phyloP scores from a whole-genome alignment of 2,113 vertebrate genomes.

The Cololabis saira region DNA sequence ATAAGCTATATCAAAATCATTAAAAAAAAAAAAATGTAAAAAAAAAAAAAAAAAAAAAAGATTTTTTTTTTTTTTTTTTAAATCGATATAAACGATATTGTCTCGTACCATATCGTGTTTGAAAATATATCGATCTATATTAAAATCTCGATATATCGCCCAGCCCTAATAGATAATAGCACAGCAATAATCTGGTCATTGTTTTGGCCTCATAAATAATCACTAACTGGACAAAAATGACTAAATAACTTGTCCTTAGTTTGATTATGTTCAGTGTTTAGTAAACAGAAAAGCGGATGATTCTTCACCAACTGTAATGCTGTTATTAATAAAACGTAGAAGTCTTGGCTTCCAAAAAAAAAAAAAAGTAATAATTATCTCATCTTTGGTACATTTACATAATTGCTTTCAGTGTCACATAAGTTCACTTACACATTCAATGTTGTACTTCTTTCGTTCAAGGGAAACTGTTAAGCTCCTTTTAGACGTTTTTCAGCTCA shows the following conservation, averaged over 20 bases:
- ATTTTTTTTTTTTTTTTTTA: no score
- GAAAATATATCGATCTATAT: no score
- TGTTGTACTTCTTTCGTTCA: neutral
- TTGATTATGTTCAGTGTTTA: neutral
- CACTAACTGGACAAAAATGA: neutral
- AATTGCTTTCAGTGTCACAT: neutral
- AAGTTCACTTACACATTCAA: neutral
- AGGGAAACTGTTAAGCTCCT: conserved; percentile 7
- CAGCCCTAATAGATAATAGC: no score
- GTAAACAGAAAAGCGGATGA: neutral
- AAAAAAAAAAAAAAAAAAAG: no score
- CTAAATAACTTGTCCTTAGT: neutral
- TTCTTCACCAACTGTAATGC: neutral
- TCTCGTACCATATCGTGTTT: no score
- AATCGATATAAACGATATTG: no score
- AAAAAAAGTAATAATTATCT: neutral
- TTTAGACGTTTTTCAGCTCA: neutral
- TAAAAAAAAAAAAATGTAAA: no score
- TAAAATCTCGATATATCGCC: no score
- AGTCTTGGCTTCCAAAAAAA: neutral
- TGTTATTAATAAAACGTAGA: neutral
- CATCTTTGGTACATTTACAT: neutral
- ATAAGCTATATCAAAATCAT: no score
- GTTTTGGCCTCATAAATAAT: no score
- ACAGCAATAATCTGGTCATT: no score